Evolutionary conservation across 1,140 invertebrate genomes (phyloP).

Genomic region (Steinernema khuongi): DNA sequence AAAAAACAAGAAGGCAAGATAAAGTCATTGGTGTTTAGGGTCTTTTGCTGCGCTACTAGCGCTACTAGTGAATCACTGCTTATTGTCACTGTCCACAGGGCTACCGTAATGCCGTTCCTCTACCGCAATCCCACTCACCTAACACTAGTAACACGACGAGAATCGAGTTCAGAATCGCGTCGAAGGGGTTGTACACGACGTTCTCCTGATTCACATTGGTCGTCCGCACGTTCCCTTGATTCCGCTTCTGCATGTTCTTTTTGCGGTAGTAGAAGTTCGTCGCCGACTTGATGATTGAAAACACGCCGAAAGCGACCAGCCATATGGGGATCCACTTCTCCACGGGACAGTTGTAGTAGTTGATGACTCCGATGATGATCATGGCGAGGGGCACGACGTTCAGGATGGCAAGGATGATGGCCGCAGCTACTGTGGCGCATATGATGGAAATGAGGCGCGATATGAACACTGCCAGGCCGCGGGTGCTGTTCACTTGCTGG

Average conservation of each 20-base stretch:
- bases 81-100: slow-evolving; percentile 8
- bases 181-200: background rate
- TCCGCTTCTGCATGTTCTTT: slow-evolving; percentile 7
- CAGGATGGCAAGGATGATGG: slow-evolving; percentile 31
- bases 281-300: slow-evolving; percentile 24
- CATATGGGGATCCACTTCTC: slow-evolving; percentile 26
- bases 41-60: too few relatives aligned
- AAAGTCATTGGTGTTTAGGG: too few relatives aligned
- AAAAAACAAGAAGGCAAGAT: too few relatives aligned
- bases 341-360: slow-evolving; percentile 29
- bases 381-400: slow-evolving; percentile 33
- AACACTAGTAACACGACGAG: background rate
- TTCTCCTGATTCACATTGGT: slow-evolving; percentile 15
- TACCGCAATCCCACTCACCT: slow-evolving; percentile 20
- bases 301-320: slow-evolving; percentile 29
- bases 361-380: slow-evolving; percentile 31
- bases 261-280: slow-evolving; percentile 32
- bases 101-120: background rate
- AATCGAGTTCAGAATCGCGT: slow-evolving; percentile 9
- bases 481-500: slow-evolving; percentile 28
- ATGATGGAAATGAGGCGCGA: background rate
- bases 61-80: background rate
- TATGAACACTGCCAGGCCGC: slow-evolving; percentile 27
- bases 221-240: slow-evolving; percentile 12
- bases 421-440: slow-evolving; percentile 26